Conservation (phyloP, 35 echinoderm and acorn worm species). For the Ophiothrix spiculata region DNA sequence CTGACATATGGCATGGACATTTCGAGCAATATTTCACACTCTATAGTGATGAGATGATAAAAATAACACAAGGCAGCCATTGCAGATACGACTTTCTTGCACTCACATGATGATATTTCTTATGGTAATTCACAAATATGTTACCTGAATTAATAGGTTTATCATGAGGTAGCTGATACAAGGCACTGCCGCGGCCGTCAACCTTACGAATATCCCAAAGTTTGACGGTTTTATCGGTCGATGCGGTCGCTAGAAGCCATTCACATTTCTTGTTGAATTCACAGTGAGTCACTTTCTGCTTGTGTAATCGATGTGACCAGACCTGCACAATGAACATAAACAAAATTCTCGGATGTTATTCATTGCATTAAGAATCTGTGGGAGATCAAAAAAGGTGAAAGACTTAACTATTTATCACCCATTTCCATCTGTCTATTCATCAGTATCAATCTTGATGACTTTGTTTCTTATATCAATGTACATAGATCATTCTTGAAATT, state of each 20-base stretch:
- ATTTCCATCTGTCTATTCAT: no score
- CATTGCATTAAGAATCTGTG: not conserved
- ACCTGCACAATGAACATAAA: conserved; percentile 12
- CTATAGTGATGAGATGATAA: conserved; percentile 35
- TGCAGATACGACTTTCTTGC: no score
- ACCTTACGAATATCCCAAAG: conserved; percentile 72
- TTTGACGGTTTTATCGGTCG: conserved; percentile 54
- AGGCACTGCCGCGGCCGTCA: conserved; percentile 31
- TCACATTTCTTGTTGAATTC: conserved; percentile 68
- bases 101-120: no score
- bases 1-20: no score
- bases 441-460: no score
- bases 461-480: no score
- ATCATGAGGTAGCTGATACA: conserved; percentile 46
- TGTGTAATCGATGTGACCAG: conserved; percentile 52
- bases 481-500: no score
- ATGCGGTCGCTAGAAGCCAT: conserved; percentile 62
- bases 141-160: conserved; percentile 77
- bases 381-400: no score
- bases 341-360: not conserved
- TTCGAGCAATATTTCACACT: conserved; percentile 59
- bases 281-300: conserved; percentile 61
- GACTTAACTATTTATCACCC: no score
- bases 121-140: conserved; percentile 19
- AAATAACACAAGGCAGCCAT: no score